Evolutionary conservation across 2,888 invertebrate genomes (phyloP).

Genomic region (Harpagoxenus sublaevis): DNA sequence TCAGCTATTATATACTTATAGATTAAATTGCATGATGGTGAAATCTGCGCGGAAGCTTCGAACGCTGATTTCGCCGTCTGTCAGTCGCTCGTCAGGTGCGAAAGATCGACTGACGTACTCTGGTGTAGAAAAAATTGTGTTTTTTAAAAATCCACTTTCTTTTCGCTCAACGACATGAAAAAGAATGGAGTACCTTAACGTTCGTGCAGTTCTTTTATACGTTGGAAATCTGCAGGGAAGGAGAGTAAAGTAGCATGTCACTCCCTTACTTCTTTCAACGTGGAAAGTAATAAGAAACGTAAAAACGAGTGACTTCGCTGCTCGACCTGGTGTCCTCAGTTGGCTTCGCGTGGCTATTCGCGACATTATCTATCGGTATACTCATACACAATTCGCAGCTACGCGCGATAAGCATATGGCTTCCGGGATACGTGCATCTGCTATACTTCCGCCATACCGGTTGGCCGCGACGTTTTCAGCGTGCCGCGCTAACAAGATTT

Average conservation of each 20-base stretch:
- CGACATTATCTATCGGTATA: conserved; percentile 37
- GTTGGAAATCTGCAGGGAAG: background rate
- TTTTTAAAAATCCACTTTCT: background rate
- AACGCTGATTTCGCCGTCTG: background rate
- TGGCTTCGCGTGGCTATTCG: conserved; percentile 15
- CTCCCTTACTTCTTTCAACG: background rate
- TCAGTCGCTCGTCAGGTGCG: background rate
- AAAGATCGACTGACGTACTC: background rate
- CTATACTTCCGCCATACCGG: background rate
- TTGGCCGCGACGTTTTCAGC: background rate
- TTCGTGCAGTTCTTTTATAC: background rate
- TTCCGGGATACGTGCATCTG: background rate
- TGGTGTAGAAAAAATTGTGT: background rate
- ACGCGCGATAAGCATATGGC: background rate
- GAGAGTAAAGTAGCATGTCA: conserved; percentile 12
- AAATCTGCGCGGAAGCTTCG: background rate
- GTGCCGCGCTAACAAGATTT: conserved; percentile 10
- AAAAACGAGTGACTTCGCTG: conserved; percentile 9
- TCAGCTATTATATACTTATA: conserved; percentile 26
- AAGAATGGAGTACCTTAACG: background rate
- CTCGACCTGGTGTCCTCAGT: conserved; percentile 7
- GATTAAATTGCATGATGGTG: background rate
- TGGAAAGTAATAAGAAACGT: conserved; percentile 8
- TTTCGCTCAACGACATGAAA: background rate
- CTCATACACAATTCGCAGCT: conserved; percentile 4